A percentile compares a stretch with the other conserved stretches of the same genome.
These are phyloP conservation scores for Dipodomys ordii DNA, from an alignment of 2,113 vertebrate species.

Conservation along the genomic window DNA sequence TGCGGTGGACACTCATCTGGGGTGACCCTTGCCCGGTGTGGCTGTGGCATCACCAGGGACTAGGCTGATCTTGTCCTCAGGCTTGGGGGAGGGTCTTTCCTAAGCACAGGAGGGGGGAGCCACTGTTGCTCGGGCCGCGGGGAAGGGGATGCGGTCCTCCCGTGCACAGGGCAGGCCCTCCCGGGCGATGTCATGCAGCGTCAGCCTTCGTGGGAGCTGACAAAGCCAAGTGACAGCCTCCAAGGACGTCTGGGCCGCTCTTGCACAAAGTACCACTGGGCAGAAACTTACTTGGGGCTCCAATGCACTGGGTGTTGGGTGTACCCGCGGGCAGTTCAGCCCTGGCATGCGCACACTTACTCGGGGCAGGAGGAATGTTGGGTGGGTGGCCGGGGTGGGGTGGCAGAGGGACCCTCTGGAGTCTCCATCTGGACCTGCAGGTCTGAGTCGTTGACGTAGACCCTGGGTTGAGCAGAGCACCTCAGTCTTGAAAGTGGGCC, in stretches of 20 bases:
- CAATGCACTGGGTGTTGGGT: not conserved
- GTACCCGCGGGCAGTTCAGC: not conserved
- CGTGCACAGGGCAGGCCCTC: not conserved
- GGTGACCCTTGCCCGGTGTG: not conserved
- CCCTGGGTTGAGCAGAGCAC: slow-evolving; percentile 51
- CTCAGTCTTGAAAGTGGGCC: not conserved
- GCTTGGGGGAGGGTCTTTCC: not conserved
- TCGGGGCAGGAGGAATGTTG: not conserved
- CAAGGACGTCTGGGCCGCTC: slow-evolving; percentile 55
- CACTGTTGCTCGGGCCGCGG: no score
- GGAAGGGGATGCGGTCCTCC: no score
- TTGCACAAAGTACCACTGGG: not conserved
- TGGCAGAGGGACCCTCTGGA: not conserved
- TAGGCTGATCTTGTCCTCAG: not conserved
- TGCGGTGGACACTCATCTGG: not conserved
- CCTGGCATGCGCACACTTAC: slow-evolving; percentile 47
- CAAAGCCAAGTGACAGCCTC: slow-evolving; percentile 62
- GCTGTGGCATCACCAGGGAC: slow-evolving; percentile 48
- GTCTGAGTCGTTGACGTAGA: slow-evolving; percentile 27
- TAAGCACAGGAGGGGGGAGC: slow-evolving; percentile 40
- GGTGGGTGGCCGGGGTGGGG: not conserved
- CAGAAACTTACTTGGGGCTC: not conserved
- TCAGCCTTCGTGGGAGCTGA: slow-evolving; percentile 34
- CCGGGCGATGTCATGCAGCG: slow-evolving; percentile 86
- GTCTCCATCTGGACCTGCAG: not conserved